These are phyloP conservation scores for Muscicapa comitata DNA, from an alignment of 2,797 vertebrate genomes.

Conservation along the genomic window DNA sequence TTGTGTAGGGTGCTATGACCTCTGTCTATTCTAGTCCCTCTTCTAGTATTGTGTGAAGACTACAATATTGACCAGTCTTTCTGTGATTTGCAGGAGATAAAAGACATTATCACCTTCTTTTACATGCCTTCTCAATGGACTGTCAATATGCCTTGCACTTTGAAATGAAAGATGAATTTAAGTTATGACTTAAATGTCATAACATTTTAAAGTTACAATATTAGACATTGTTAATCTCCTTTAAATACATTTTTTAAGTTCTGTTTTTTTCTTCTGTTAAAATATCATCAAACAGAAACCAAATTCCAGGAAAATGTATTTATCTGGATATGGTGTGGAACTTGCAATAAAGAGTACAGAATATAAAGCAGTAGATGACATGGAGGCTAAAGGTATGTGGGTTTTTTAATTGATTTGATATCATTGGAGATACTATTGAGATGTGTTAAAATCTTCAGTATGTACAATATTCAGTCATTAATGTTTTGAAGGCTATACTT, in stretches of 20 bases:
- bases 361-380: slow-evolving; percentile 95
- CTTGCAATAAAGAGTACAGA: slow-evolving; percentile 97
- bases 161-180: not conserved
- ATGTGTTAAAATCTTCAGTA: not conserved
- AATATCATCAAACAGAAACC: slow-evolving; percentile 77
- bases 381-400: slow-evolving; percentile 85
- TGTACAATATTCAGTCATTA: not conserved
- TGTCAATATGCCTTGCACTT: not conserved
- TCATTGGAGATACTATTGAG: not conserved
- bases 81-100: not conserved
- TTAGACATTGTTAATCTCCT: not conserved
- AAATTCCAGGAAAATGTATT: slow-evolving; percentile 82
- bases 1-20: not conserved
- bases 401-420: not conserved
- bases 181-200: not conserved
- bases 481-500: not conserved
- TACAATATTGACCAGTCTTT: not conserved
- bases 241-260: not conserved
- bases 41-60: not conserved
- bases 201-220: not conserved
- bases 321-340: slow-evolving; percentile 96
- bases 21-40: not conserved
- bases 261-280: not conserved
- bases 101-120: not conserved
- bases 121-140: not conserved